Conservation (phyloP, 1,140 invertebrate genomes). For the Diabrotica virgifera region DNA sequence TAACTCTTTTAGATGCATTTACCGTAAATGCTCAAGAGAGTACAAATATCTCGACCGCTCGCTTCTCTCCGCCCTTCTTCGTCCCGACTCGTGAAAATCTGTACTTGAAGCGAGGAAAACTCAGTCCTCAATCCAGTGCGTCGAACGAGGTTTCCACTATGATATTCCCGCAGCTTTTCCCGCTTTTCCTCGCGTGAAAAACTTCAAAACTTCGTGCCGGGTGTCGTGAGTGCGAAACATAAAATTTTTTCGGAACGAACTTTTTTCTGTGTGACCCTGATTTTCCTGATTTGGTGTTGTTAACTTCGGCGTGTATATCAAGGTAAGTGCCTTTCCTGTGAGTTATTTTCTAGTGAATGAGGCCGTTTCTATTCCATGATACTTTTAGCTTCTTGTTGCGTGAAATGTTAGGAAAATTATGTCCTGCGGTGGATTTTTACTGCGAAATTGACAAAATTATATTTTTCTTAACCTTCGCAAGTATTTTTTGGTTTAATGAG, state of each 20-base stretch:
- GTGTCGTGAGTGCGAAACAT: background rate
- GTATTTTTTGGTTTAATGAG: too few relatives aligned
- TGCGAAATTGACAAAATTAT: too few relatives aligned
- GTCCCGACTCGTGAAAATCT: background rate
- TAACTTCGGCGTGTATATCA: too few relatives aligned
- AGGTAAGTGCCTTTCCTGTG: too few relatives aligned
- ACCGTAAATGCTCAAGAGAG: too few relatives aligned
- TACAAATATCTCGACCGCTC: background rate
- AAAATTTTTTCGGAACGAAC: background rate
- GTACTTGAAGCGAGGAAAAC: constrained; percentile 12
- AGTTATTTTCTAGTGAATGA: too few relatives aligned
- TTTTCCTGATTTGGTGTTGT: background rate
- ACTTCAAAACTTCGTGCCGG: background rate
- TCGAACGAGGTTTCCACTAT: background rate
- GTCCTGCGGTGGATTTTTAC: too few relatives aligned
- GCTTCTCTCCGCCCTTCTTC: background rate
- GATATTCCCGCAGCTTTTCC: background rate
- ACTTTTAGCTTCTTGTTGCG: too few relatives aligned
- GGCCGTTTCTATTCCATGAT: too few relatives aligned
- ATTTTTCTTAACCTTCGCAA: too few relatives aligned
- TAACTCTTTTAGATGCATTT: too few relatives aligned
- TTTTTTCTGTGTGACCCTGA: background rate
- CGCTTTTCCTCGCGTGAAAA: background rate
- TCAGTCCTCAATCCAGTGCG: constrained; percentile 7
- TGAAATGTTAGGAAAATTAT: too few relatives aligned